Evolutionary conservation across 1,140 invertebrate genomes (phyloP).

Genomic region (Drosophila ficusphila): DNA sequence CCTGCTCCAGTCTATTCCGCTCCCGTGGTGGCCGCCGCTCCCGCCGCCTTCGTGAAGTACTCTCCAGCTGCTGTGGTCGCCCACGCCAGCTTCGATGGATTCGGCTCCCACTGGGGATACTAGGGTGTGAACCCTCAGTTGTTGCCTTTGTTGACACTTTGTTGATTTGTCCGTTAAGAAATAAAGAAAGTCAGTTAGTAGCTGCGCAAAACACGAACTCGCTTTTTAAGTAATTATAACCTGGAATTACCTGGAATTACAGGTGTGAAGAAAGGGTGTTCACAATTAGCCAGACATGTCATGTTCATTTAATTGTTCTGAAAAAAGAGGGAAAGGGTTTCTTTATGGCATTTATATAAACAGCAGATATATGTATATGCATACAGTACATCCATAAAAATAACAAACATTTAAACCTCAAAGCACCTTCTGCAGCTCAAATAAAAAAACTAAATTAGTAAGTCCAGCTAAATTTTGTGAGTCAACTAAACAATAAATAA

Average conservation of each 20-base stretch:
- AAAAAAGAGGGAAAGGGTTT: too few relatives aligned
- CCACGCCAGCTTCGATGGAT: conserved; percentile 85
- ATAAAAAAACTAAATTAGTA: too few relatives aligned
- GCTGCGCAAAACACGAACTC: conserved; percentile 37
- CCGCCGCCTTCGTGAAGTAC: conserved; percentile 82
- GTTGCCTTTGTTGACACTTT: conserved; percentile 58
- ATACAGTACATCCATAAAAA: too few relatives aligned
- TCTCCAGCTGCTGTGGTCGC: conserved; percentile 85
- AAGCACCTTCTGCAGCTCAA: too few relatives aligned
- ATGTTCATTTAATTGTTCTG: neutral
- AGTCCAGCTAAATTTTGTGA: too few relatives aligned
- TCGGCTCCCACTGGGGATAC: conserved; percentile 85
- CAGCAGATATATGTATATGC: too few relatives aligned
- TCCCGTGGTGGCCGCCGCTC: conserved; percentile 72
- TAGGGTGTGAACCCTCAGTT: conserved; percentile 41
- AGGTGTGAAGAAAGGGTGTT: neutral
- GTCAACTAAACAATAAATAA: too few relatives aligned
- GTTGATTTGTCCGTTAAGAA: conserved; percentile 52
- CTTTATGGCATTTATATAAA: too few relatives aligned
- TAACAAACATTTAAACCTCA: too few relatives aligned
- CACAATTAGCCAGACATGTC: neutral
- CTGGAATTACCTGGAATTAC: conserved; percentile 29
- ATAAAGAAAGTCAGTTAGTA: conserved; percentile 34
- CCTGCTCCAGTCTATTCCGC: conserved; percentile 22
- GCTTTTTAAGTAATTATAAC: conserved; percentile 46